These are phyloP conservation scores for Corythoichthys intestinalis DNA, from an alignment of 2,113 vertebrate genomes.

Conservation along the genomic window DNA sequence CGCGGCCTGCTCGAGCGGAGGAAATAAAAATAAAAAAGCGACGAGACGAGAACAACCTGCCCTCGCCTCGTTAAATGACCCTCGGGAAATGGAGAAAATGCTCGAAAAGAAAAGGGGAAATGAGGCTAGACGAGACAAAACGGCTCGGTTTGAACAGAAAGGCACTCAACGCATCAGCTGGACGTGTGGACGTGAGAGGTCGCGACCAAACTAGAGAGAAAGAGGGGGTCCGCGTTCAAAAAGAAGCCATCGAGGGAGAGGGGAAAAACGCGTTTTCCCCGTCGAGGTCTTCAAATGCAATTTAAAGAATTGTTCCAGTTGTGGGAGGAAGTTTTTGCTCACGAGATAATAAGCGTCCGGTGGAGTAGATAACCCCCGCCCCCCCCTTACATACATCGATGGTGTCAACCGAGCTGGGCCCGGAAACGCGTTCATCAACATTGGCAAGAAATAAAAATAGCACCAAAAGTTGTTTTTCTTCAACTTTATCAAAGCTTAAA, in stretches of 20 bases:
- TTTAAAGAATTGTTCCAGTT: neutral
- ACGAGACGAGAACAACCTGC: neutral
- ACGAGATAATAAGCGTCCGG: slow-evolving; percentile 8
- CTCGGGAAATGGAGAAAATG: neutral
- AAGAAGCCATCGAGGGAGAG: neutral
- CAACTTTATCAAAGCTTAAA: no score
- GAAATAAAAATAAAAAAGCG: neutral
- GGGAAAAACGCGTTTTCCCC: neutral
- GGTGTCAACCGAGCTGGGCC: slow-evolving; percentile 26
- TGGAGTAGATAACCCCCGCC: neutral
- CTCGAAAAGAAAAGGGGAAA: neutral
- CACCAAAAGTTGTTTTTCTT: no score
- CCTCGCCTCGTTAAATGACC: neutral
- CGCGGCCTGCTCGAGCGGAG: slow-evolving; percentile 58
- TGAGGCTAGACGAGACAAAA: slow-evolving; percentile 11
- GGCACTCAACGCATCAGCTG: slow-evolving; percentile 84
- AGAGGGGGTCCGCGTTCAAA: neutral
- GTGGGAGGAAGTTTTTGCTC: neutral
- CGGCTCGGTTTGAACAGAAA: slow-evolving; percentile 36
- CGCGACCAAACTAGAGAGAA: slow-evolving; percentile 1
- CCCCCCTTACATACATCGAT: slow-evolving; percentile 49
- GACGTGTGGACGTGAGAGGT: slow-evolving; percentile 63
- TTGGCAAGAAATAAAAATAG: no score
- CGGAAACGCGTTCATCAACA: slow-evolving; percentile 55
- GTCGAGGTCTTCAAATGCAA: neutral